Percentiles rank a stretch among this genome's conserved stretches.
Evolutionary conservation across 53 echinoderm and acorn worm genomes (phyloP).

Genomic region (Mesocentrotus franciscanus): DNA sequence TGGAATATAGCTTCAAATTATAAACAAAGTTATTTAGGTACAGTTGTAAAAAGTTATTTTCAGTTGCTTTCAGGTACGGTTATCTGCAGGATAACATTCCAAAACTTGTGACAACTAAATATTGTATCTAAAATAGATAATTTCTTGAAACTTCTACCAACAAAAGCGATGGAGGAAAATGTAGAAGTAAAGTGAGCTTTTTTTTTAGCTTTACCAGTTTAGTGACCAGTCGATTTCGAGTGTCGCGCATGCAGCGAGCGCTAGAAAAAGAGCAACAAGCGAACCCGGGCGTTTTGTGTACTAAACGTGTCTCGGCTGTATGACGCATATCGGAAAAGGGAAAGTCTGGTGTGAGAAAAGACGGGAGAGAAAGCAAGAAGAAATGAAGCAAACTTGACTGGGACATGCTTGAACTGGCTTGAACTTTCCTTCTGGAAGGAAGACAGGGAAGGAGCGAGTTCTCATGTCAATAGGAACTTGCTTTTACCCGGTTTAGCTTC

Average conservation of each 20-base stretch:
- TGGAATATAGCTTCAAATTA: neutral
- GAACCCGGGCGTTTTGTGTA: slow-evolving; percentile 15
- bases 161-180: neutral
- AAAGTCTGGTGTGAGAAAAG: slow-evolving; percentile 33
- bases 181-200: neutral
- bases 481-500: neutral
- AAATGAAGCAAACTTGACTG: slow-evolving; percentile 36
- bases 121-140: neutral
- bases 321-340: slow-evolving; percentile 47
- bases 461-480: slow-evolving; percentile 58
- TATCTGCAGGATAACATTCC: neutral
- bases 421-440: slow-evolving; percentile 58
- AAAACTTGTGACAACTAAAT: neutral
- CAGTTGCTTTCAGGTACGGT: too few species aligned
- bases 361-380: slow-evolving; percentile 9
- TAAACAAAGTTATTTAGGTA: neutral
- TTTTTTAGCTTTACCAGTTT: neutral
- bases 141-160: neutral
- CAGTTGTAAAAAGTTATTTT: too few species aligned
- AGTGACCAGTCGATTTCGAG: neutral
- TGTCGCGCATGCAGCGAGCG: neutral
- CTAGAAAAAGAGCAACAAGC: slow-evolving; percentile 12
- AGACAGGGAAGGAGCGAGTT: slow-evolving; percentile 11
- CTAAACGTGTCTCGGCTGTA: slow-evolving; percentile 18
- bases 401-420: slow-evolving; percentile 55